Conservation (phyloP, 2,797 vertebrate species). For the Cephalopachus bancanus region DNA sequence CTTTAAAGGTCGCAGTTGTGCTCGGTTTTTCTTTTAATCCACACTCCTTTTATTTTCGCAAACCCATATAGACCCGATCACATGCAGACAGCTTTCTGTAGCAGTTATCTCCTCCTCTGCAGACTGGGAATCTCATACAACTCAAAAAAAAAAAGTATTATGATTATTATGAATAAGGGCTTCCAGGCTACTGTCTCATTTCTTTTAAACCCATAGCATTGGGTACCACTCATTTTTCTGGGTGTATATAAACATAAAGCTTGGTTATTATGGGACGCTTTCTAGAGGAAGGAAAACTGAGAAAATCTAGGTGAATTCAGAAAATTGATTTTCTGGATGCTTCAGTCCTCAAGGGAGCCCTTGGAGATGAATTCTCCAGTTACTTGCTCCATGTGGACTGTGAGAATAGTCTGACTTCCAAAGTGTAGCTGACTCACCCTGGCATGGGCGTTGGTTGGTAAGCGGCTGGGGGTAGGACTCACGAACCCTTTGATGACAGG, state of each 20-base stretch:
- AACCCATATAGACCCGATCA: neutral
- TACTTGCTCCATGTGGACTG: fast-evolving
- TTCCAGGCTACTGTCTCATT: neutral
- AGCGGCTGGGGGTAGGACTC: fast-evolving
- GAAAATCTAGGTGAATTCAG: neutral
- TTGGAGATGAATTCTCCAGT: neutral
- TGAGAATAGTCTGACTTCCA: no score
- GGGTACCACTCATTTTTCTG: neutral
- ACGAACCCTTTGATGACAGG: neutral
- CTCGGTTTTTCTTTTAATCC: neutral
- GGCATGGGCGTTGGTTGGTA: no score
- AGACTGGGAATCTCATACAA: neutral
- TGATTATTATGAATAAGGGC: neutral
- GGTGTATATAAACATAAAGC: neutral
- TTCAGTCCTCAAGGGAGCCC: neutral
- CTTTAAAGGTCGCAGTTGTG: neutral
- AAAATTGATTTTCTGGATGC: neutral
- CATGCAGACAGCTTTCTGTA: neutral
- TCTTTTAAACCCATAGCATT: neutral
- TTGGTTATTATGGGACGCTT: neutral
- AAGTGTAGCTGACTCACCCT: neutral
- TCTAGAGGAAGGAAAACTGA: neutral
- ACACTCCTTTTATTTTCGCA: neutral
- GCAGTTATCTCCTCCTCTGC: neutral
- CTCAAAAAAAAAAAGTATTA: neutral